phyloP scores from a whole-genome alignment of 2,797 vertebrate species.

The Xenopus petersii region DNA sequence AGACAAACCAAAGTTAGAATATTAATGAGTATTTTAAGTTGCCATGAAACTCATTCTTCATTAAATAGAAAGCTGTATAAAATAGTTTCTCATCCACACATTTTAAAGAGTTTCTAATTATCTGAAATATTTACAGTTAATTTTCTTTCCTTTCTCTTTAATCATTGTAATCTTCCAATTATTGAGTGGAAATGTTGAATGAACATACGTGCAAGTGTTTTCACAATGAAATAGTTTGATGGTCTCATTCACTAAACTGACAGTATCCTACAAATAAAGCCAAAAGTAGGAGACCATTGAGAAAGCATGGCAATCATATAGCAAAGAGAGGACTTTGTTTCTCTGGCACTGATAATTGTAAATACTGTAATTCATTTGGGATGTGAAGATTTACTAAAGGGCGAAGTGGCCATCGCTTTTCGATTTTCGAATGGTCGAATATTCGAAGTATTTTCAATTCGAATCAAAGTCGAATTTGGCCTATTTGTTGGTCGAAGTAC shows the following conservation, averaged over 20 bases:
- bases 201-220: slow-evolving; percentile 11
- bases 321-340: slow-evolving; percentile 6
- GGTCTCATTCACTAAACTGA: slow-evolving; percentile 9
- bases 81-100: slow-evolving; percentile 1
- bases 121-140: slow-evolving; percentile 27
- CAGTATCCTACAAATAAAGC: not conserved
- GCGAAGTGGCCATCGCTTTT: too few relatives aligned
- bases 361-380: slow-evolving; percentile 4
- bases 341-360: slow-evolving; percentile 1
- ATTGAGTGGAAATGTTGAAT: slow-evolving; percentile 5
- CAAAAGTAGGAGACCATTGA: slow-evolving; percentile 6
- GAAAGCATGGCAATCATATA: slow-evolving; percentile 13
- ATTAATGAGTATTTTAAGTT: too few relatives aligned
- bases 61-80: slow-evolving; percentile 5
- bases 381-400: not conserved
- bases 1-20: too few relatives aligned
- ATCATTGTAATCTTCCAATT: slow-evolving; percentile 11
- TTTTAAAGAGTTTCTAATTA: slow-evolving; percentile 37
- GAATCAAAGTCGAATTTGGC: too few relatives aligned
- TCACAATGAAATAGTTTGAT: slow-evolving; percentile 4
- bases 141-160: slow-evolving; percentile 7
- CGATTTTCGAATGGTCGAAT: too few relatives aligned
- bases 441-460: too few relatives aligned
- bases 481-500: too few relatives aligned
- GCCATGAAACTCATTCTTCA: not conserved